Conservation (phyloP, 2,888 invertebrate genomes). For the Parnassius orleans region DNA sequence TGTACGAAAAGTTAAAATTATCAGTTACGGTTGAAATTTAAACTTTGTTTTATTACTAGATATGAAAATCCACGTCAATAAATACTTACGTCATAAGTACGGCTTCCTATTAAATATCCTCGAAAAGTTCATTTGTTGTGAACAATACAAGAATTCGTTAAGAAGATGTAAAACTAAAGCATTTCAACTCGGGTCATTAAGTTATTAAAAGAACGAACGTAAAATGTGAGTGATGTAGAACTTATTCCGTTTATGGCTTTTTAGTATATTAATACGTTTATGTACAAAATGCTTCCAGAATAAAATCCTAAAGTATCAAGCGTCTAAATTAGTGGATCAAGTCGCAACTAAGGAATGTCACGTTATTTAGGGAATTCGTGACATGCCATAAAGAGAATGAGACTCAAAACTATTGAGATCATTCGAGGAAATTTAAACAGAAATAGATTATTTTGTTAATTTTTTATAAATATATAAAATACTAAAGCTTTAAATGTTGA, state of each 20-base stretch:
- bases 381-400: neutral
- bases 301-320: slow-evolving; percentile 6
- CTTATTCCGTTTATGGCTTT: slow-evolving; percentile 2
- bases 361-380: slow-evolving; percentile 9
- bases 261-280: neutral
- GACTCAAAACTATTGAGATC: too few relatives aligned
- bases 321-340: slow-evolving; percentile 7
- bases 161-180: slow-evolving; percentile 5
- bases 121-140: too few relatives aligned
- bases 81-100: too few relatives aligned
- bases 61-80: too few relatives aligned
- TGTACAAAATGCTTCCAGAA: too few relatives aligned
- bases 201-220: slow-evolving; percentile 15
- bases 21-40: too few relatives aligned
- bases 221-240: slow-evolving; percentile 10
- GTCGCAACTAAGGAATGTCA: slow-evolving; percentile 1
- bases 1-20: too few relatives aligned
- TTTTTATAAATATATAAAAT: neutral
- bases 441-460: neutral
- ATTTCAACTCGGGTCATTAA: slow-evolving; percentile 15
- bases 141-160: neutral
- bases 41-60: too few relatives aligned
- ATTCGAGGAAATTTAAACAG: too few relatives aligned
- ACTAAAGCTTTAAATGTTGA: neutral
- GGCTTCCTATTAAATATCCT: too few relatives aligned